phyloP scores from a whole-genome alignment of 1,140 invertebrate genomes.

The Cataglyphis hispanica region DNA sequence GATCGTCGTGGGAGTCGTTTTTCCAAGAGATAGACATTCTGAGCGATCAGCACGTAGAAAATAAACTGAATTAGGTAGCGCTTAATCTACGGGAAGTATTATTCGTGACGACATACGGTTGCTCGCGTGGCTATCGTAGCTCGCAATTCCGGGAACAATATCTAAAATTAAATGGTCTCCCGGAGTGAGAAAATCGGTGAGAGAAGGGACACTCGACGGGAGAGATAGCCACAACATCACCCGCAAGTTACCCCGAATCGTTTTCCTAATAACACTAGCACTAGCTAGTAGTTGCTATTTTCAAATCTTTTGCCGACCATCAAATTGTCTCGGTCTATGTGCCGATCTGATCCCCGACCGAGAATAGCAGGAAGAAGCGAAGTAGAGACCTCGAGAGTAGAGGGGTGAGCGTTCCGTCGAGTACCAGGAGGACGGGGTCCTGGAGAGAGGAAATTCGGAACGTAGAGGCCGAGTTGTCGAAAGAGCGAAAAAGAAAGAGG shows the following conservation, averaged over 20 bases:
- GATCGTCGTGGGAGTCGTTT: conserved; percentile 41
- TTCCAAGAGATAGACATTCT: background rate
- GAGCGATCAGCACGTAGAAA: conserved; percentile 32
- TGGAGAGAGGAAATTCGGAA: conserved; percentile 42
- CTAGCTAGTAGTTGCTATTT: background rate
- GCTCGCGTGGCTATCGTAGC: conserved; percentile 19
- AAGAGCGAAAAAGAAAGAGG: conserved; percentile 47
- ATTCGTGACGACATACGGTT: background rate
- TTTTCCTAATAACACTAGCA: conserved; percentile 3
- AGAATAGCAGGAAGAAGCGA: background rate
- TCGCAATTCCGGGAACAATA: conserved; percentile 40
- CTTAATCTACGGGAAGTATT: conserved; percentile 40
- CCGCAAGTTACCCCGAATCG: conserved; percentile 17
- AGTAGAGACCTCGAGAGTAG: background rate
- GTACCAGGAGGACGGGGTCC: background rate
- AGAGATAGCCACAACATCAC: background rate
- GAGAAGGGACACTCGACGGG: background rate
- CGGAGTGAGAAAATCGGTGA: conserved; percentile 3
- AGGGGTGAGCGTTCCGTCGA: background rate
- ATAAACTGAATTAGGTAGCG: conserved; percentile 29
- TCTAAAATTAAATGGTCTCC: conserved; percentile 39
- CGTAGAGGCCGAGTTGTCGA: conserved; percentile 21
- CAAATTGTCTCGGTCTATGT: background rate
- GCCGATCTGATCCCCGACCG: background rate
- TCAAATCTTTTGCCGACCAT: background rate